Percentiles rank a stretch among this genome's conserved stretches.
Evolutionary conservation across 1,140 invertebrate species (phyloP).

Genomic region (Ceratosolen fusciceps): DNA sequence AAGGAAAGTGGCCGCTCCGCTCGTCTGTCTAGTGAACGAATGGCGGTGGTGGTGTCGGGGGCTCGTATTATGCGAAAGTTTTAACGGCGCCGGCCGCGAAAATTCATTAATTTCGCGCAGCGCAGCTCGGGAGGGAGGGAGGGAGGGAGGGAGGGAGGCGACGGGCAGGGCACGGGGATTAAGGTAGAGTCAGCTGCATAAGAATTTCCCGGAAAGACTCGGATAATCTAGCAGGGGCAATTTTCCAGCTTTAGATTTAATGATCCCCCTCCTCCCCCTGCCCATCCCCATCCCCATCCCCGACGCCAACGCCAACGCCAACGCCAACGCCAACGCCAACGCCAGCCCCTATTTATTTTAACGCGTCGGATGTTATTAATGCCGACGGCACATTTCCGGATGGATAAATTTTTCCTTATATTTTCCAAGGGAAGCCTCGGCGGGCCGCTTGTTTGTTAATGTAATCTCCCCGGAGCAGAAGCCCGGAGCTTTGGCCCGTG

Average conservation of each 20-base stretch:
- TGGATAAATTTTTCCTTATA: background rate
- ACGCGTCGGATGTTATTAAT: too few relatives aligned
- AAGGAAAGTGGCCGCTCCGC: background rate
- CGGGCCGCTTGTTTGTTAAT: conserved; percentile 19
- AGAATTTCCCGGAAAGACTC: background rate
- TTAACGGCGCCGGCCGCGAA: background rate
- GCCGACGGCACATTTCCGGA: too few relatives aligned
- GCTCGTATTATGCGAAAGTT: background rate
- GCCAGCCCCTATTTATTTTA: too few relatives aligned
- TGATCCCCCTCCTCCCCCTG: too few relatives aligned
- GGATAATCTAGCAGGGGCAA: background rate
- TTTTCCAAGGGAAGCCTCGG: background rate
- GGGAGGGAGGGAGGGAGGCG: background rate
- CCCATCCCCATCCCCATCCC: too few relatives aligned
- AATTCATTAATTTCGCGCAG: conserved; percentile 1
- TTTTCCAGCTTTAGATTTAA: conserved; percentile 21
- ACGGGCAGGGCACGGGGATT: too few relatives aligned
- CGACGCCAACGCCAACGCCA: too few relatives aligned
- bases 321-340: too few relatives aligned
- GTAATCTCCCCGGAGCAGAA: conserved; percentile 12
- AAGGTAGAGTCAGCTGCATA: background rate
- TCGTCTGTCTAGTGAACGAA: too few relatives aligned
- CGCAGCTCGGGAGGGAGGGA: background rate
- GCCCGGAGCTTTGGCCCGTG: conserved; percentile 18
- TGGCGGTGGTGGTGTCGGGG: background rate